These are phyloP conservation scores for Liodrosophila aerea DNA, from an alignment of 2,888 invertebrate genomes.

Conservation along the genomic window DNA sequence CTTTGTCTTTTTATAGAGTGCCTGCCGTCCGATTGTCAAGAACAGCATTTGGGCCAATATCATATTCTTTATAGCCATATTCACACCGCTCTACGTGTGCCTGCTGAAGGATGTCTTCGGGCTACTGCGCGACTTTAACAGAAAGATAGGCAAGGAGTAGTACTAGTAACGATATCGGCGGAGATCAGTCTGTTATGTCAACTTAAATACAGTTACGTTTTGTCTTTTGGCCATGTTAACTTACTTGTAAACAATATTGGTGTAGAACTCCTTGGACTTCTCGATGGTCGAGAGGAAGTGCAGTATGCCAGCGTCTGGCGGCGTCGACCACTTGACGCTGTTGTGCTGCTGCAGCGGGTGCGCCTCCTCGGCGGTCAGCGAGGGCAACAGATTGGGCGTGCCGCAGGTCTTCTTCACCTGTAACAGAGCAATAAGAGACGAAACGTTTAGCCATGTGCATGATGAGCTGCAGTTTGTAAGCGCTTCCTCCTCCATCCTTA, in stretches of 20 bases:
- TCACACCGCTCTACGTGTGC: constrained; percentile 71
- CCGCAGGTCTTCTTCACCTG: constrained; percentile 85
- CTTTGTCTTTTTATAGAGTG: constrained; percentile 6
- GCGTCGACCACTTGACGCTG: constrained; percentile 85
- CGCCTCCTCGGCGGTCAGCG: constrained; percentile 73
- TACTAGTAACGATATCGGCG: no score
- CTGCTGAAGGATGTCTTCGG: constrained; percentile 59
- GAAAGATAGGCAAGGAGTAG: constrained; percentile 36
- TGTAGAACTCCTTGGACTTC: constrained; percentile 91
- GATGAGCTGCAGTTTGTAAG: constrained; percentile 8
- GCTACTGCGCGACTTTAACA: constrained; percentile 45
- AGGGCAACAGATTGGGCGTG: constrained; percentile 80
- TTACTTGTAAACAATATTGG: constrained; percentile 89
- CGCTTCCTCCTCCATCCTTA: no score
- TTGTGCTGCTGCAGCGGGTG: constrained; percentile 82
- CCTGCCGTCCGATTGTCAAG: constrained; percentile 36
- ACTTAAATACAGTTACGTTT: constrained; percentile 4
- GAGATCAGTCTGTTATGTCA: background rate
- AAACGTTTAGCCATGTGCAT: constrained; percentile 12
- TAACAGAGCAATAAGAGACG: background rate
- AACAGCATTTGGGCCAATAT: constrained; percentile 52
- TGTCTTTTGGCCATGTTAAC: constrained; percentile 41
- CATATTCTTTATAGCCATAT: constrained; percentile 69
- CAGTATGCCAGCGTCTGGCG: constrained; percentile 86
- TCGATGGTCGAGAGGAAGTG: constrained; percentile 87